Evolutionary conservation across 2,888 invertebrate species (phyloP).

Genomic region (Emmelina monodactyla): DNA sequence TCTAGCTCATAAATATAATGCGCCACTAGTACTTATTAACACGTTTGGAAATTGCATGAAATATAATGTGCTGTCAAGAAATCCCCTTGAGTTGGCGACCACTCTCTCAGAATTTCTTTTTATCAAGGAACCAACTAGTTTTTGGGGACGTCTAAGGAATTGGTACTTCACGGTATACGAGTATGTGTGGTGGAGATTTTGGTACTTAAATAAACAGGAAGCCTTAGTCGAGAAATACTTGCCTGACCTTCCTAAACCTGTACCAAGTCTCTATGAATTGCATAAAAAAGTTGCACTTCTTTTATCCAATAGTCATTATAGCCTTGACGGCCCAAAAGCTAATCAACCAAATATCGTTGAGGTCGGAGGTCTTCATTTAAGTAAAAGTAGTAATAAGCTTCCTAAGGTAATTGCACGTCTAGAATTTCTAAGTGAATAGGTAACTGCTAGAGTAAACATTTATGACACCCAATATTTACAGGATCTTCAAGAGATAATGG

Average conservation of each 20-base stretch:
- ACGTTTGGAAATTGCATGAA: conserved; percentile 52
- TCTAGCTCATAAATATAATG: conserved; percentile 49
- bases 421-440: no score
- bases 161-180: conserved; percentile 46
- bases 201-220: conserved; percentile 43
- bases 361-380: conserved; percentile 64
- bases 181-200: conserved; percentile 41
- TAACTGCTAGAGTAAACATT: no score
- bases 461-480: no score
- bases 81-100: conserved; percentile 46
- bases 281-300: conserved; percentile 46
- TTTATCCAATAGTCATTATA: conserved; percentile 57
- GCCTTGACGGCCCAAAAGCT: conserved; percentile 49
- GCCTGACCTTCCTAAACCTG: conserved; percentile 32
- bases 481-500: conserved; percentile 59
- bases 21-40: conserved; percentile 41
- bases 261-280: conserved; percentile 42
- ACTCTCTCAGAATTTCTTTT: conserved; percentile 40
- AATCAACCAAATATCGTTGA: conserved; percentile 63
- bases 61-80: conserved; percentile 38
- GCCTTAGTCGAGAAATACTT: conserved; percentile 38
- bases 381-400: conserved; percentile 29
- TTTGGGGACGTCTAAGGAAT: conserved; percentile 58
- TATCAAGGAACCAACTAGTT: conserved; percentile 53
- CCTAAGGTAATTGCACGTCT: conserved; percentile 41